Base-by-base conservation (phyloP, 2,888 invertebrate species). In the Torymus tubicola region DNA sequence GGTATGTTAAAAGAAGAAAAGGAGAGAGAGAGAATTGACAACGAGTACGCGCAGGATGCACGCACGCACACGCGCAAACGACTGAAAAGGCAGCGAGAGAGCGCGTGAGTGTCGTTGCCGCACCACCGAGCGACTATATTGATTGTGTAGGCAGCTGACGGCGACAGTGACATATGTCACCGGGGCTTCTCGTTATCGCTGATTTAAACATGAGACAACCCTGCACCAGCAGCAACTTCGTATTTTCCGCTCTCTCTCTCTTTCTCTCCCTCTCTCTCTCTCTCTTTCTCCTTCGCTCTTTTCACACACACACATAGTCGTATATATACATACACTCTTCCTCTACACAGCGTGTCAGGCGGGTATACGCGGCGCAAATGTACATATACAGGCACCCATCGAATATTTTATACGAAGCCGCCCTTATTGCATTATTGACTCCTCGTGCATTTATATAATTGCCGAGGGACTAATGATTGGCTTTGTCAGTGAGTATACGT, bases 91-190 rank as follows among this genome's bases (percentile, higher is more conserved):
- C 83, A 81, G 85, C 42, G 42, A 42, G 42, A 42, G 42, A 5
- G 42, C 42, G 42, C 42, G 42, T 42, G 42, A 42, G 42, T 24
- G 84, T 83, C 83, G 87, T 52, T 52, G 52, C 53, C 63, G 72
- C 55, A 21, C 13, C 71, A 52, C n/a, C 50, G 64, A 65, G 71
- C 53, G 72, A 89, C 87, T 89, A 88, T 90, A 90, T 90, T 90
- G 90, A 90, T 90, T 90, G 90, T 89, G 89, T 89, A 89, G 90
- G 89, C 88, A 88, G 89, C 89, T 90, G 90, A 90, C 90, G 90
- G 89, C 89, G 90, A 90, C 90, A 90, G 90, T 90, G 90, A 90
- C 90, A 90, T 90, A 90, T 90, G 90, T 90, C 90, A 90, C 88
- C 88, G 89, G 87, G 89, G 89, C 89, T 90, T 89, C 90, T 90